Percentiles rank a stretch among this genome's conserved stretches.
Conservation (phyloP, 2,113 vertebrate genomes). For the Pomatostomus ruficeps region DNA sequence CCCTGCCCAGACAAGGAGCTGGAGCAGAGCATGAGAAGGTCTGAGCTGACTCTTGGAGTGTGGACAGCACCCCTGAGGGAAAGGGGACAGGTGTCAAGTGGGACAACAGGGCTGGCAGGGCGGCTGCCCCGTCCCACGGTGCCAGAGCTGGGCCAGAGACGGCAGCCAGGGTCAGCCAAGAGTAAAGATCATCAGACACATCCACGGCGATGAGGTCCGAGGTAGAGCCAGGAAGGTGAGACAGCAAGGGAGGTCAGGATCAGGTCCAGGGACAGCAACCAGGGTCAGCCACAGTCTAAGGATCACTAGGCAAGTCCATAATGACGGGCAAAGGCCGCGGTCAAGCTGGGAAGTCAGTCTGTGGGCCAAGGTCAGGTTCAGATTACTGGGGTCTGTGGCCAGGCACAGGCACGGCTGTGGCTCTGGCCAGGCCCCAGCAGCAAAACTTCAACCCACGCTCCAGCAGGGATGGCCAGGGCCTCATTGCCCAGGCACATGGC, state of each 20-base stretch:
- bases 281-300: background rate
- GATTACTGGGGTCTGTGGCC: background rate
- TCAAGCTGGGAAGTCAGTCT: conserved; percentile 52
- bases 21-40: background rate
- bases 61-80: accelerated
- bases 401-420: background rate
- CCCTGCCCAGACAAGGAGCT: accelerated
- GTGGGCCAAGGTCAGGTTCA: background rate
- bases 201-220: background rate
- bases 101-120: background rate
- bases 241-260: background rate
- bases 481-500: background rate
- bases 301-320: background rate
- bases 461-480: background rate
- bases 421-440: background rate
- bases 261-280: background rate
- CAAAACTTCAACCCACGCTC: background rate
- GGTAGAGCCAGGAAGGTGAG: background rate
- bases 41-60: background rate
- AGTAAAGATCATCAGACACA: background rate
- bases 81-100: background rate
- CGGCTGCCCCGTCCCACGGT: background rate
- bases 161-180: background rate
- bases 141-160: background rate
- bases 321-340: accelerated